Conservation (phyloP, 2,113 vertebrate species). For the Pandion haliaetus region DNA sequence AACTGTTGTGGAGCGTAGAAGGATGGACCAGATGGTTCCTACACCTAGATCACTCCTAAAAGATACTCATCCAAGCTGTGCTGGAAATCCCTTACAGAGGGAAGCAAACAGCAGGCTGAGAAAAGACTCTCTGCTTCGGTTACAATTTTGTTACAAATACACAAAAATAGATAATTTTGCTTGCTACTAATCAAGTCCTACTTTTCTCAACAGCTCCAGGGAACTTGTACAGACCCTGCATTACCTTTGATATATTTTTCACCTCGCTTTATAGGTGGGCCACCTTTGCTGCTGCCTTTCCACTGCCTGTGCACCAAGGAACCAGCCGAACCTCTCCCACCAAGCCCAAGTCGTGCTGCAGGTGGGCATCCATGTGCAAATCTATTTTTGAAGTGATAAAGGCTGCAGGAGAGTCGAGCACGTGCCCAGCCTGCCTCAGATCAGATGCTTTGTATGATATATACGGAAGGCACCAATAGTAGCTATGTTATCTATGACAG, state of each 20-base stretch:
- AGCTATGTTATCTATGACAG: neutral
- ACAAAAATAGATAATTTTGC: neutral
- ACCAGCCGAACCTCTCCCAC: neutral
- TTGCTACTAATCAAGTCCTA: neutral
- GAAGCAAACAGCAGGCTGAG: neutral
- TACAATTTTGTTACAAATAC: neutral
- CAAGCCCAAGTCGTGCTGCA: neutral
- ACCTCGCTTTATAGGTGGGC: neutral
- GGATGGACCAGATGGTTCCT: neutral
- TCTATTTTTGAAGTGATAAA: neutral
- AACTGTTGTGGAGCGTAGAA: neutral
- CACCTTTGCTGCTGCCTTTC: neutral
- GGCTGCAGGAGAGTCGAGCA: neutral
- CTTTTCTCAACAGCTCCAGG: neutral
- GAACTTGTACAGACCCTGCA: neutral
- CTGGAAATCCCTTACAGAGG: neutral
- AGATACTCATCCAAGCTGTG: too few relatives aligned
- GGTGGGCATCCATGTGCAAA: neutral
- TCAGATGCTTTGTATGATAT: neutral
- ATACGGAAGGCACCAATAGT: rapidly evolving
- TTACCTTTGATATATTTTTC: too few relatives aligned
- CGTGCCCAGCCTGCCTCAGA: neutral
- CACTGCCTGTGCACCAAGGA: neutral
- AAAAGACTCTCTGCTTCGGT: too few relatives aligned
- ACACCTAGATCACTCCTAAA: neutral